Conservation (phyloP, 1,140 invertebrate species). For the Asobara japonica region DNA sequence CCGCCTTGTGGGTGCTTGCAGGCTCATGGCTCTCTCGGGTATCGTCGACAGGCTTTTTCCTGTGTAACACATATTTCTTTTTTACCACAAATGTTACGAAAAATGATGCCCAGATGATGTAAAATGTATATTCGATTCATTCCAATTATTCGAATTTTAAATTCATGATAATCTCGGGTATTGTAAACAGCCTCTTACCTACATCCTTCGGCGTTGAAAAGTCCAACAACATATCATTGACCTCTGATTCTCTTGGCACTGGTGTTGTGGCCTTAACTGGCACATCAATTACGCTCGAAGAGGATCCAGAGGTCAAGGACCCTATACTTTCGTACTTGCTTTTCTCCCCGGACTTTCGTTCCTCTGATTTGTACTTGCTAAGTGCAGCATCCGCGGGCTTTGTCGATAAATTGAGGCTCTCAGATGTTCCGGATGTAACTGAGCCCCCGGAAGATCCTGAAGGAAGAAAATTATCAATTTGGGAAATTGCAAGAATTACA, state of each 20-base stretch:
- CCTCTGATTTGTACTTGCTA: constrained; percentile 52
- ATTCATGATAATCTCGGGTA: no score
- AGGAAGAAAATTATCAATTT: constrained; percentile 15
- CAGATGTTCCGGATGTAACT: constrained; percentile 33
- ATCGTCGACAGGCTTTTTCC: constrained; percentile 52
- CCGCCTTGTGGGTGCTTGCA: constrained; percentile 63
- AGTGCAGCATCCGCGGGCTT: constrained; percentile 49
- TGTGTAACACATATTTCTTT: no score
- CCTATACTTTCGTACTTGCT: no score
- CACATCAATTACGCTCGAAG: constrained; percentile 15
- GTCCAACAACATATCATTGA: constrained; percentile 72
- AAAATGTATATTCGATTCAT: no score
- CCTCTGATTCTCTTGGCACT: constrained; percentile 61
- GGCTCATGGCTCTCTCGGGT: constrained; percentile 61
- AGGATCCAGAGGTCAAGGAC: no score
- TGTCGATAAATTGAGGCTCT: constrained; percentile 59
- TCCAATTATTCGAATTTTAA: no score
- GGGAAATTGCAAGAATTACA: no score
- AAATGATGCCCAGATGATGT: no score
- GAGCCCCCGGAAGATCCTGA: constrained; percentile 20
- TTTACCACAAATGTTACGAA: no score
- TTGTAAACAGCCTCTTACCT: constrained; percentile 45
- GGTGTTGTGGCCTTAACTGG: constrained; percentile 26
- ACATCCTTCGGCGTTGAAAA: constrained; percentile 71
- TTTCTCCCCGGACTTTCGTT: constrained; percentile 46